A percentile compares a stretch with the other conserved stretches of the same genome.
Evolutionary conservation across 2,888 invertebrate genomes (phyloP).

Genomic region (Bombylius major): DNA sequence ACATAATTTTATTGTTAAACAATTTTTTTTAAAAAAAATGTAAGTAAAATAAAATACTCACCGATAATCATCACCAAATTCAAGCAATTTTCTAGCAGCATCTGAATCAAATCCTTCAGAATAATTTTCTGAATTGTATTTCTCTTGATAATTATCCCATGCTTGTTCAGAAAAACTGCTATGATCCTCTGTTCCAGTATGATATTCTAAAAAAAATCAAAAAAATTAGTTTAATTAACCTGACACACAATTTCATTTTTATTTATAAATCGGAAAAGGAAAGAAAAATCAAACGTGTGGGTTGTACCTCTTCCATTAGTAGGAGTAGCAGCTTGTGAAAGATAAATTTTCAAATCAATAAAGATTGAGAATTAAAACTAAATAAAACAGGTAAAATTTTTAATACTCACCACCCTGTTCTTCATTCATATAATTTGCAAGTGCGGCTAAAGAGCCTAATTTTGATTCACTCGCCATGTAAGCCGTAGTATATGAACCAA

Average conservation of each 20-base stretch:
- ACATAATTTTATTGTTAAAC: neutral
- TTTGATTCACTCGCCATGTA: conserved; percentile 29
- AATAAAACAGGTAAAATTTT: neutral
- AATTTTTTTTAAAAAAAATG: neutral
- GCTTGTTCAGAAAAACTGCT: conserved; percentile 82
- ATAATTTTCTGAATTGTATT: conserved; percentile 82
- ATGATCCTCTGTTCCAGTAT: conserved; percentile 56
- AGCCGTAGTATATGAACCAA: conserved; percentile 42
- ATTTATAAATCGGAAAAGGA: neutral
- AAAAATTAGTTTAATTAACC: neutral
- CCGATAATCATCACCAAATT: conserved; percentile 84
- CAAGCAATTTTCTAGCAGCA: conserved; percentile 65
- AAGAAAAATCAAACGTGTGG: neutral
- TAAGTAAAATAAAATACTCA: conserved; percentile 6
- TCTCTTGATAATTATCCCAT: conserved; percentile 95
- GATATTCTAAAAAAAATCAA: conserved; percentile 39
- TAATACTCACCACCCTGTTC: conserved; percentile 26
- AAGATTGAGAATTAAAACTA: neutral
- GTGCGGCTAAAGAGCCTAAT: conserved; percentile 33
- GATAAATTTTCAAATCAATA: conserved; percentile 11
- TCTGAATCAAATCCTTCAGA: conserved; percentile 78
- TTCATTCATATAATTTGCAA: conserved; percentile 33
- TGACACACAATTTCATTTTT: neutral
- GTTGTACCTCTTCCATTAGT: conserved; percentile 24
- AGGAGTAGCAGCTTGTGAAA: conserved; percentile 32